phyloP scores from a whole-genome alignment of 2,888 invertebrate genomes.

The Tineola bisselliella region DNA sequence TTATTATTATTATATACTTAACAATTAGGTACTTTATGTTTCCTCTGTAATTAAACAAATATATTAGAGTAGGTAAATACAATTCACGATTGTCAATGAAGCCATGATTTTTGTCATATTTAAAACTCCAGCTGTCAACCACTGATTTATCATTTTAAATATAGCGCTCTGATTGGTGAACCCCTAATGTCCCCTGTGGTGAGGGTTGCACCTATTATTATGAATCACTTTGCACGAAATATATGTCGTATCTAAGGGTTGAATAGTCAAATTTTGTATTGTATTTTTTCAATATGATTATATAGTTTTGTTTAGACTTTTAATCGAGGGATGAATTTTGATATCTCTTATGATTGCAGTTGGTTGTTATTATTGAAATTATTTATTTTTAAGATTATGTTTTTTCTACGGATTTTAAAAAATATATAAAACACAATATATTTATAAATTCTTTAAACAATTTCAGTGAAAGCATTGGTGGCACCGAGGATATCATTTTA shows the following conservation, averaged over 20 bases:
- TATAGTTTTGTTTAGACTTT: background rate
- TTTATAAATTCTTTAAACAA: too few species aligned
- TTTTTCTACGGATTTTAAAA: too few species aligned
- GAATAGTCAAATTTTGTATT: background rate
- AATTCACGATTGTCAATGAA: constrained; percentile 22
- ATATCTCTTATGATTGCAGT: background rate
- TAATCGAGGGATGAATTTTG: background rate
- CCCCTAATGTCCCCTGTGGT: constrained; percentile 20
- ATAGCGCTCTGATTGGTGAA: constrained; percentile 4
- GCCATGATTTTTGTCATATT: constrained; percentile 51
- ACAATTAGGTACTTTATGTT: too few species aligned
- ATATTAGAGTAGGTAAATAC: too few species aligned
- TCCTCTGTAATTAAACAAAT: too few species aligned
- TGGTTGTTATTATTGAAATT: background rate
- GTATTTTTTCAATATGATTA: background rate
- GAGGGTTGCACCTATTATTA: constrained; percentile 29
- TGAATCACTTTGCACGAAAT: background rate
- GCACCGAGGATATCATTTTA: too few species aligned
- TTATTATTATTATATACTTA: too few species aligned
- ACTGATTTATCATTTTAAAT: constrained; percentile 32
- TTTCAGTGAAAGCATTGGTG: too few species aligned
- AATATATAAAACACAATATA: too few species aligned
- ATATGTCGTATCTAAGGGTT: background rate
- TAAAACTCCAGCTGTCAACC: constrained; percentile 31
- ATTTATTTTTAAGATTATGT: too few species aligned